Base-by-base conservation (phyloP, 1,140 invertebrate species). In the Drosophila eugracilis region DNA sequence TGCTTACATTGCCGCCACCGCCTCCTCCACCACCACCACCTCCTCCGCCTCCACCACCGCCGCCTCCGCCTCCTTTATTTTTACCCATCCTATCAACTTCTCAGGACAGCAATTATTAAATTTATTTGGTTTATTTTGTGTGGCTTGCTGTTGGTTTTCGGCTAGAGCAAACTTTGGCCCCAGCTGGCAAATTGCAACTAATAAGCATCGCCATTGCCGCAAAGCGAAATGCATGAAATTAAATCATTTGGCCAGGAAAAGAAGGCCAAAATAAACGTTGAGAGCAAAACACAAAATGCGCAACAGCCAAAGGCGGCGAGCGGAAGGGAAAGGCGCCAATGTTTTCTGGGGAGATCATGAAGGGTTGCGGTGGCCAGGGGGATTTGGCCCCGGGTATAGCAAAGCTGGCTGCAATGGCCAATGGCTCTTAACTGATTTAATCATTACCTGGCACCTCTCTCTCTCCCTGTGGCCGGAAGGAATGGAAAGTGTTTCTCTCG, bases 1-100 rank as follows among this genome's bases (percentile, higher is more conserved):
- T 91, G 85, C 89, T 91, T 90, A 91, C 89, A 91, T 91, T 91
- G 42, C 67, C 81, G 32, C 79, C 83, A 12, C 79, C 77, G 1
- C 88, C 84, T 28, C 76, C 78, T 19, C 77, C 75, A 1, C 62
- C 58, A 0, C 58, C 57, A 5, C 63, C 49, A 0, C 67, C 78
- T 1, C 72, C 75, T 0, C 83, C 75, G 2, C 67, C 73, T 0
- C 58, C 67, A 5, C 79, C 70, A 5, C 63, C 77, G 0, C 78
- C 71, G 0, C 73, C 86, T 0, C 86, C 78, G 1, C 86, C 78
- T 2, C 89, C 74, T 44, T 91, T 91, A 69, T 91, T 91, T 78
- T 91, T 91, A 6, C 89, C 89, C 89, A 91, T 91, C 34, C 41
- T 69, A 39, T 41, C 28, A 85, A 80, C 65, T 84, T 65, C 37